Evolutionary conservation across 2,797 vertebrate species (phyloP).

Genomic region (Iguana delicatissima): DNA sequence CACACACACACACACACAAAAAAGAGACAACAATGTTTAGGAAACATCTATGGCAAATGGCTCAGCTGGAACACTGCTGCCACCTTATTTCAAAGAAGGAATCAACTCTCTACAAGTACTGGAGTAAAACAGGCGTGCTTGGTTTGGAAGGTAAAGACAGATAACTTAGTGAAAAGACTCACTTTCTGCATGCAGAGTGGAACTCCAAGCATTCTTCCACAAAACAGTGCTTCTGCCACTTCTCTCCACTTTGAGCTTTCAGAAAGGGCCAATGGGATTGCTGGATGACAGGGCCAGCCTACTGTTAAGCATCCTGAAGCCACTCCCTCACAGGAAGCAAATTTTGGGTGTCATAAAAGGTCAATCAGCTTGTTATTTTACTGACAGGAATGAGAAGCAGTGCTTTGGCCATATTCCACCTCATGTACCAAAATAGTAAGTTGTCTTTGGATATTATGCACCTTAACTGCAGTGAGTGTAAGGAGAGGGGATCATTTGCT

Average conservation of each 20-base stretch:
- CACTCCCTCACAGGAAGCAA: too few relatives aligned
- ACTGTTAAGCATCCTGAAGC: too few relatives aligned
- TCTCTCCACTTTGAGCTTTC: not conserved
- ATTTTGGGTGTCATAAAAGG: too few relatives aligned
- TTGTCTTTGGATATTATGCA: too few relatives aligned
- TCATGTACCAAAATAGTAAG: too few relatives aligned
- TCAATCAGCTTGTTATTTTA: too few relatives aligned
- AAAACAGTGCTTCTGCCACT: slow-evolving; percentile 28
- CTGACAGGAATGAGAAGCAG: too few relatives aligned
- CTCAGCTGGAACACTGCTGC: slow-evolving; percentile 40
- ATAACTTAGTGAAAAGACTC: slow-evolving; percentile 36
- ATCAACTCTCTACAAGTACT: not conserved
- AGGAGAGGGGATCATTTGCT: too few relatives aligned
- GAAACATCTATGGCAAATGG: not conserved
- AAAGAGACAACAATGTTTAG: not conserved
- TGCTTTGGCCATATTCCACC: too few relatives aligned
- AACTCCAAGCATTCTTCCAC: not conserved
- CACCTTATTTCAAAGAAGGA: slow-evolving; percentile 49
- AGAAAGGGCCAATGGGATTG: not conserved
- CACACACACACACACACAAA: not conserved
- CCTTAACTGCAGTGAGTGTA: too few relatives aligned
- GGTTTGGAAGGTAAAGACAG: not conserved
- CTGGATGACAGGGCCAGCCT: too few relatives aligned
- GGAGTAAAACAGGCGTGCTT: slow-evolving; percentile 23
- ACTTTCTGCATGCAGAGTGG: not conserved